Evolutionary conservation across 92 coral and sea anemone genomes (phyloP).

Genomic region (Palythoa heliodiscus): DNA sequence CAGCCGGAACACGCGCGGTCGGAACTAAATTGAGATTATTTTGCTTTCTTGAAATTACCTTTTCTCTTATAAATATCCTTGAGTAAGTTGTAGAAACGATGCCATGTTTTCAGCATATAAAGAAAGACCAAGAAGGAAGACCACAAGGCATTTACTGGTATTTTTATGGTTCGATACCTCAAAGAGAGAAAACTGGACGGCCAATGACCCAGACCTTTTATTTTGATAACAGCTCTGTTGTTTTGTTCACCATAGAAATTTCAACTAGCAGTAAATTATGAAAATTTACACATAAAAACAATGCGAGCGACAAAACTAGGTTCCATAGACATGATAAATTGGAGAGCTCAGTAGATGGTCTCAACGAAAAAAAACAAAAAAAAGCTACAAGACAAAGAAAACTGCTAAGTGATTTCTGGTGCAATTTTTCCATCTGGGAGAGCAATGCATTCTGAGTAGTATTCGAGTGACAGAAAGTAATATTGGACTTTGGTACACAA

Average conservation of each 20-base stretch:
- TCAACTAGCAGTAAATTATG: constrained; percentile 35
- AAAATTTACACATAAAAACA: constrained; percentile 13
- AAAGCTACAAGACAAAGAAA: not conserved
- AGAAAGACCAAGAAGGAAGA: not conserved
- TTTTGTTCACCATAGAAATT: not conserved
- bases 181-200: not conserved
- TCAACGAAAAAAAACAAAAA: too few relatives aligned
- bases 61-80: not conserved
- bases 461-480: not conserved
- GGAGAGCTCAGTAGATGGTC: not conserved
- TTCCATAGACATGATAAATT: not conserved
- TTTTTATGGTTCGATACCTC: not conserved
- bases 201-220: not conserved
- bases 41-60: not conserved
- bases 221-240: not conserved
- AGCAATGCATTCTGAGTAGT: not conserved
- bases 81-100: not conserved
- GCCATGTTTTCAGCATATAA: not conserved
- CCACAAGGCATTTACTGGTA: not conserved
- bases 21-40: not conserved
- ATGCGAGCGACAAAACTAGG: constrained; percentile 1
- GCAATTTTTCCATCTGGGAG: not conserved
- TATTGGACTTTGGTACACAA: constrained; percentile 37
- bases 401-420: not conserved
- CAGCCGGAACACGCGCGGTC: constrained; percentile 13